Percentiles rank a stretch among this genome's conserved stretches.
Conservation (phyloP, 2,113 vertebrate species). For the Syngnathus typhle region DNA sequence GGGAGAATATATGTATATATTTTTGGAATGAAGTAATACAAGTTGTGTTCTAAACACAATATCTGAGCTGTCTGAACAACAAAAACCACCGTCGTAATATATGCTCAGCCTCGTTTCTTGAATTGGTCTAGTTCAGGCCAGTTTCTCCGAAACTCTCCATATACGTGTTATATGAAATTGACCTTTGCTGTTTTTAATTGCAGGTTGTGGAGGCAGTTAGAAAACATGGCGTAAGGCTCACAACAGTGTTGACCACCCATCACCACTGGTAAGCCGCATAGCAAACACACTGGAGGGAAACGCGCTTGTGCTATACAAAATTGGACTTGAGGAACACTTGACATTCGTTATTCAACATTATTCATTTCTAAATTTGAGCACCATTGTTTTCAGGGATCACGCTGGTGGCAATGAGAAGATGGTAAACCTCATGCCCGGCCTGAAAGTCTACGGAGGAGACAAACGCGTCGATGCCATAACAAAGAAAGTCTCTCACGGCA, state of each 20-base stretch:
- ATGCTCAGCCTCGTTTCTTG: too few relatives aligned
- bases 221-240: conserved; percentile 85
- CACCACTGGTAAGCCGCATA: conserved; percentile 84
- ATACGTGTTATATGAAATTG: background rate
- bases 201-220: conserved; percentile 86
- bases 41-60: too few relatives aligned
- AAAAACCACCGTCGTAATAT: too few relatives aligned
- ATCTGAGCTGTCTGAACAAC: too few relatives aligned
- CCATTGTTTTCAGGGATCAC: conserved; percentile 79
- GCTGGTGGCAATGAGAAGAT: conserved; percentile 95
- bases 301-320: too few relatives aligned
- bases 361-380: background rate
- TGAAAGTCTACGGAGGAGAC: conserved; percentile 88
- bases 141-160: too few relatives aligned
- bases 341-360: too few relatives aligned
- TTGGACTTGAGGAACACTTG: too few relatives aligned
- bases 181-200: background rate
- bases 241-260: conserved; percentile 90
- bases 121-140: too few relatives aligned
- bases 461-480: conserved; percentile 84
- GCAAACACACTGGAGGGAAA: background rate
- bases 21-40: too few relatives aligned
- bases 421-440: conserved; percentile 77
- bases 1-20: too few relatives aligned
- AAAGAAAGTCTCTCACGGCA: conserved; percentile 82